Base-by-base conservation (phyloP, 2,113 vertebrate genomes). In the Melanerpes aurifrons region DNA sequence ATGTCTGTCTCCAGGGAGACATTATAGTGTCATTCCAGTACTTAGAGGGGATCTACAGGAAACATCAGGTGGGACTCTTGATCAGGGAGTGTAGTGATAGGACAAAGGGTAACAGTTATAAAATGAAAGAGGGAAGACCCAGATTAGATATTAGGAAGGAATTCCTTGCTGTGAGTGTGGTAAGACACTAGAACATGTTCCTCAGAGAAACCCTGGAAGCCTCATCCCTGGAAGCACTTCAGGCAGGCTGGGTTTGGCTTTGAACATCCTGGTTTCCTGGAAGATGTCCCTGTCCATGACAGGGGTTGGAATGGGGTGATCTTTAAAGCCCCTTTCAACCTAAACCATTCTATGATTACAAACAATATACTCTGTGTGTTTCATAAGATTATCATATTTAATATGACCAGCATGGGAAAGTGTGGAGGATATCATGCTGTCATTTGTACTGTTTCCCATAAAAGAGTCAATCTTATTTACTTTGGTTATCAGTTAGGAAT, bases 351-450 rank as follows among this genome's bases (percentile, higher is more conserved):
- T 26, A 26, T 35, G n/a, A 37, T 87, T 92, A 28, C 73, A 80
- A 94, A 64, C 53, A 71, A 78, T 93, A 81, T 93, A 87, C 77
- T 59, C 67, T 56, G 28, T 79, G 74, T 21, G 1, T 58, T 94
- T 88, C 83, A 75, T 92, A 61, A 77, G 92, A 94, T 95, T 86
- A 94, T 25, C 15, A 68, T 64, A 22, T 83, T 82, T 92, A 69
- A 74, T 85, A 89, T 50, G 37, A 77, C 22, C 68, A 94, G 85
- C 66, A 89, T 77, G 78, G 64, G 54, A 89, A 31, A 83, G 31
- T 10, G 28, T n/a, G n/a, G 58, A 83, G 87, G 87, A 64, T 78
- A 68, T 83, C 89, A 71, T 66, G 72, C 85, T 95, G 91, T 94
- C 64, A 87, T 71, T 57, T 91, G 26, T 78, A 69, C 40, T 74